Percentiles rank a stretch among this genome's conserved stretches.
phyloP scores from a whole-genome alignment of 2,888 invertebrate species.

The Cheilosia vernalis region DNA sequence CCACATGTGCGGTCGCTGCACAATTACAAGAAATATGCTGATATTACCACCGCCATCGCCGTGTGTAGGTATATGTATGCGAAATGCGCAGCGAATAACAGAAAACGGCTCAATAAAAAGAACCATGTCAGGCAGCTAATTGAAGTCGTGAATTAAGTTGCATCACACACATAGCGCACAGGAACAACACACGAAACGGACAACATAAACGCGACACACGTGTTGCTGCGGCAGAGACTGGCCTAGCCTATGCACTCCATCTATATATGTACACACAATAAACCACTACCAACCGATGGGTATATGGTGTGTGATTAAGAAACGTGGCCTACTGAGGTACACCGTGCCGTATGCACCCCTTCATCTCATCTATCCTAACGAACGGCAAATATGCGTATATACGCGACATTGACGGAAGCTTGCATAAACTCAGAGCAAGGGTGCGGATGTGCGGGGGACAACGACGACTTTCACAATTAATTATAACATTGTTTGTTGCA shows the following conservation, averaged over 20 bases:
- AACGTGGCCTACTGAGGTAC: slow-evolving; percentile 50
- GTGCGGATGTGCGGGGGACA: neutral
- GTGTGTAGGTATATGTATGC: neutral
- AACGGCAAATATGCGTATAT: slow-evolving; percentile 26
- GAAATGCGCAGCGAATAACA: slow-evolving; percentile 33
- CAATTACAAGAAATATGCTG: slow-evolving; percentile 66
- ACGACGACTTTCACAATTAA: slow-evolving; percentile 69
- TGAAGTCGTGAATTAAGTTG: slow-evolving; percentile 76
- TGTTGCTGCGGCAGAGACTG: slow-evolving; percentile 51
- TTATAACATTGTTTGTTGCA: slow-evolving; percentile 65
- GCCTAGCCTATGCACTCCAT: slow-evolving; percentile 8
- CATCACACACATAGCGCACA: slow-evolving; percentile 61
- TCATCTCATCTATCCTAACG: slow-evolving; percentile 22
- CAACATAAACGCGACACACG: slow-evolving; percentile 70
- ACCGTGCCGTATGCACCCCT: slow-evolving; percentile 9
- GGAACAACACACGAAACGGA: slow-evolving; percentile 58
- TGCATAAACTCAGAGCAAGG: slow-evolving; percentile 41
- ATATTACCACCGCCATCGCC: slow-evolving; percentile 48
- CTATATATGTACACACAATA: slow-evolving; percentile 70
- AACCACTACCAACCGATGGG: slow-evolving; percentile 25
- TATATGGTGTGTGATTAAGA: slow-evolving; percentile 37
- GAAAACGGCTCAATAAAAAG: slow-evolving; percentile 70
- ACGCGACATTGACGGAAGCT: slow-evolving; percentile 73
- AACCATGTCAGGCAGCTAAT: slow-evolving; percentile 76
- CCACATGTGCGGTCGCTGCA: slow-evolving; percentile 68